Percentiles rank a stretch among this genome's conserved stretches.
phyloP scores from a whole-genome alignment of 2,888 invertebrate genomes.

The Chaetogeoica ovagalla region DNA sequence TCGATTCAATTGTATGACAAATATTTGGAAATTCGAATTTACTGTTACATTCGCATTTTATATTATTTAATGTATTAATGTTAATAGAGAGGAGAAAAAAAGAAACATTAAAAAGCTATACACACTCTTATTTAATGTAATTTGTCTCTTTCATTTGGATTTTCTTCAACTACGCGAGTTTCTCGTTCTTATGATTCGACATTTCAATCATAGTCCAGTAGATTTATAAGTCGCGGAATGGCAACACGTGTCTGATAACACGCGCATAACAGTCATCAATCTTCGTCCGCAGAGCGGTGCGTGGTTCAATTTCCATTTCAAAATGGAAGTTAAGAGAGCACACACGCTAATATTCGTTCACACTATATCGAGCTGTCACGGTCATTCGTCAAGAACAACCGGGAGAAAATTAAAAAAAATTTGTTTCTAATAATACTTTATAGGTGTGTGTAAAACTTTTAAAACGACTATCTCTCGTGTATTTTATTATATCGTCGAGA shows the following conservation, averaged over 20 bases:
- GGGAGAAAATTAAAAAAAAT: constrained; percentile 1
- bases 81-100: no score
- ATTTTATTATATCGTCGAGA: no score
- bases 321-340: constrained; percentile 5
- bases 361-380: neutral
- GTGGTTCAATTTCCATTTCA: constrained; percentile 39
- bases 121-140: neutral
- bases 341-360: constrained; percentile 5
- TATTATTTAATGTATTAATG: no score
- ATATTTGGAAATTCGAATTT: no score
- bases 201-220: constrained; percentile 40
- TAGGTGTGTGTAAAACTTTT: no score
- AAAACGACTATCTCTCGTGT: no score
- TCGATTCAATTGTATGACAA: no score
- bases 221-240: constrained; percentile 34
- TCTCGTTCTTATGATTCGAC: neutral
- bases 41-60: no score
- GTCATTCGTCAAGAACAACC: neutral
- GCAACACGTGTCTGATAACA: constrained; percentile 37
- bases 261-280: constrained; percentile 33
- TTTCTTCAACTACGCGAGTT: neutral
- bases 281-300: constrained; percentile 18
- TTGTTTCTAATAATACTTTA: no score
- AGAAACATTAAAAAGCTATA: neutral
- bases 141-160: neutral